These are phyloP conservation scores for Micropoecilia bifurca DNA, from an alignment of 2,797 vertebrate species.

Conservation along the genomic window DNA sequence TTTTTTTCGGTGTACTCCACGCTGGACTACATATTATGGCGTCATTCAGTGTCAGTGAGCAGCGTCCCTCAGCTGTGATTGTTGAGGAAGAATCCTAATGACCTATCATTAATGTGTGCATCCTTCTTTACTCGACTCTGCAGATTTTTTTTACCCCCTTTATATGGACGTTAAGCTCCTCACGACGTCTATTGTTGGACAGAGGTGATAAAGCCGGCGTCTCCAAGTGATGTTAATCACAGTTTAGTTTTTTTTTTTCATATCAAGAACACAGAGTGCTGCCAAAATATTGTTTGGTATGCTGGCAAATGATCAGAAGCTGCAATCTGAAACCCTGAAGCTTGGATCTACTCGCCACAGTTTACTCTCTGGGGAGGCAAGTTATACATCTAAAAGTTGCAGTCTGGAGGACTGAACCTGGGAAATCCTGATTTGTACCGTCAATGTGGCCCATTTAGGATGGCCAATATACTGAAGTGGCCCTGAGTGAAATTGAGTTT, in stretches of 20 bases:
- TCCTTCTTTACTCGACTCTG: not conserved
- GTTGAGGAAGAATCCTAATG: not conserved
- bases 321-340: not conserved
- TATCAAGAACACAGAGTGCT: not conserved
- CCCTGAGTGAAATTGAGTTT: no score
- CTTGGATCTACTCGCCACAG: not conserved
- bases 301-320: not conserved
- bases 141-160: not conserved
- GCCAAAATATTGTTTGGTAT: not conserved
- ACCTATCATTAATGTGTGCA: not conserved
- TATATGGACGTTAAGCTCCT: slow-evolving; percentile 2
- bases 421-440: no score
- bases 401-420: no score
- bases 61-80: slow-evolving; percentile 21
- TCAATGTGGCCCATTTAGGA: no score
- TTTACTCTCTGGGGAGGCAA: not conserved
- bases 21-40: slow-evolving; percentile 5
- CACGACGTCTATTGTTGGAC: not conserved
- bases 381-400: not conserved
- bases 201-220: slow-evolving; percentile 10
- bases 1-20: no score
- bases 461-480: no score
- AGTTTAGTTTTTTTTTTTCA: not conserved
- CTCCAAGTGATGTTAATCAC: slow-evolving; percentile 18
- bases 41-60: slow-evolving; percentile 19